Base-by-base conservation (phyloP, 2,113 vertebrate genomes). In the Larimichthys polyactis region DNA sequence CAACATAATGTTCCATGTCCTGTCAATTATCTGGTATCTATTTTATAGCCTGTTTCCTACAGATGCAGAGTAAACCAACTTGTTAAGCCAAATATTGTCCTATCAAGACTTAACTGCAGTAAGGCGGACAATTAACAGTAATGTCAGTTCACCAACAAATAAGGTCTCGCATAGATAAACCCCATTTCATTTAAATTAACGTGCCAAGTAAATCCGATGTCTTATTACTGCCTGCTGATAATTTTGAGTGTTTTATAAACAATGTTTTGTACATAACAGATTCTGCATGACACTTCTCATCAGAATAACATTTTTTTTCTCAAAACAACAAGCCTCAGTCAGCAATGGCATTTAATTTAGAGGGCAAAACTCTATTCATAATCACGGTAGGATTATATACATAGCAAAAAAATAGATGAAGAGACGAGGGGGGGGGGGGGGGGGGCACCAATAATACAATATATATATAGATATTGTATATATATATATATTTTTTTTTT, bases 221-320 rank as follows among this genome's bases (percentile, higher is more conserved):
- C 88, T 88, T 90, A 87, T 91, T 91, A 89, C 80, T 72, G 76
- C 27, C 51, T 78, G 69, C 74, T 68, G 88, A 92, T 91, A 87
- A 86, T 87, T 89, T 74, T 69, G 65, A 87, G 82, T 88, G 85
- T 86, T 90, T 92, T 86, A 60, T 79, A 80, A 94, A 91, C 77
- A 82, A 87, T 84, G 84, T 80, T 88, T 67, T 85, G 46, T 75
- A 80, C 79, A 91, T 32, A 69, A 82, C 62, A 81, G 78, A 91
- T 86, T 92, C 66, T 32, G 64, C 67, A 65, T 22, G 20, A 71
- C 80, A 57, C 82, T 67, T 62, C 48, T 81, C 66, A 91, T 92
- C 86, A 91, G 65, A 91, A 87, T 85, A 36, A 87, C 79, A 90
- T 90, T 79, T 66, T 46, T 55, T 75, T 65, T 54, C 49, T 27